Evolutionary conservation across 92 coral and sea anemone species (phyloP).

Genomic region (Ricordea florida): DNA sequence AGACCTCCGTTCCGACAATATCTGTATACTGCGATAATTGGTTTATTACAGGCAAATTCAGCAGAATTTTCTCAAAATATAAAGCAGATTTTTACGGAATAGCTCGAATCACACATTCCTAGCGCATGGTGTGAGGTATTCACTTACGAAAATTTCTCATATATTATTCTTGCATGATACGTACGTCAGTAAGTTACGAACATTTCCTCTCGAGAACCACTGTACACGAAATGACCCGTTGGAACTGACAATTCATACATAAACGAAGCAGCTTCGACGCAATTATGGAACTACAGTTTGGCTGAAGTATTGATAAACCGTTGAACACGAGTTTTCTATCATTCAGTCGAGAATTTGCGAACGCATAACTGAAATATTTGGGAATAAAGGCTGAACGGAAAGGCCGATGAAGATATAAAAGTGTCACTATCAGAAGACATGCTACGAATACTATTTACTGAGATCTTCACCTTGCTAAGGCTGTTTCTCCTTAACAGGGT

Average conservation of each 20-base stretch:
- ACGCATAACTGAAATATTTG: slow-evolving; percentile 69
- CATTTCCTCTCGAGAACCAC: neutral
- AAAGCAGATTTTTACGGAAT: too few relatives aligned
- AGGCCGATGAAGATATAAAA: slow-evolving; percentile 16
- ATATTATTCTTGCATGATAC: too few relatives aligned
- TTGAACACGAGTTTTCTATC: neutral
- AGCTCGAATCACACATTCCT: too few relatives aligned
- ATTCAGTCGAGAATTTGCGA: neutral
- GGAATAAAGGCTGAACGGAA: slow-evolving; percentile 20
- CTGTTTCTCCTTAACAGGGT: neutral
- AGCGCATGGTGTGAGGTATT: too few relatives aligned
- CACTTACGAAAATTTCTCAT: too few relatives aligned
- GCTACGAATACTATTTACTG: too few relatives aligned
- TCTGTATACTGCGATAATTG: too few relatives aligned
- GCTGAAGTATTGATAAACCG: neutral
- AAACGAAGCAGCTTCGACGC: neutral
- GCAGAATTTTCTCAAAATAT: too few relatives aligned
- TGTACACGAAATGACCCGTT: neutral
- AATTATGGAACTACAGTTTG: neutral
- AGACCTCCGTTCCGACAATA: too few relatives aligned
- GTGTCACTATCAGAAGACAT: slow-evolving; percentile 20
- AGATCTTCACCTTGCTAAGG: too few relatives aligned
- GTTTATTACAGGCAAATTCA: too few relatives aligned
- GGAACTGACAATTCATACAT: neutral
- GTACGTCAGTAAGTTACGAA: slow-evolving; percentile 3